Base-by-base conservation (phyloP, 2,888 invertebrate genomes). In the Rhingia campestris region DNA sequence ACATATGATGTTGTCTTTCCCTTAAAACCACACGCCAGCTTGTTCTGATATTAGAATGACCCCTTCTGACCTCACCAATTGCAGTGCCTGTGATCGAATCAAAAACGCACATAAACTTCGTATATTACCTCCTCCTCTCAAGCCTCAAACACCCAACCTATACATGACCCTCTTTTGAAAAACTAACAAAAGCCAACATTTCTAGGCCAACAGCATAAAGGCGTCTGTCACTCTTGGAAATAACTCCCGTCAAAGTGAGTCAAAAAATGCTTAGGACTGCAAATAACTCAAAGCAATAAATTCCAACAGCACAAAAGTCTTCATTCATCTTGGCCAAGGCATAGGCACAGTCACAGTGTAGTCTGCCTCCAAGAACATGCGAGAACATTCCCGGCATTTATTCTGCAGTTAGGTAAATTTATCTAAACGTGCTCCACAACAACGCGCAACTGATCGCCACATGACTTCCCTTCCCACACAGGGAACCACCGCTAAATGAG, bases 341-440 rank as follows among this genome's bases (percentile, higher is more conserved):
- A 22, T 22, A 22, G 22, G 22, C 22, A 22, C 63, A 56, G 53
- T 4, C 47, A 41, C 51, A 70, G 14, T 61, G 37, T 63, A 51
- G 56, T 58, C 43, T 41, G 14, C 59, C 61, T 59, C 47, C 41
- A 22, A 63, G 35, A 80, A 73, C 41, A 37, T 14, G 74, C 4
- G 32, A 22, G 22, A 67, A 14, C 45, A 69, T 79, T 82, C 61
- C 30, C 33, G 47, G 67, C 67, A 79, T 73, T 82, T 77, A 73
- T 82, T 77, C 51, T 49, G 77, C 72, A 82, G 59, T 72, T 77
- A 81, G 72, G 70, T 77, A 49, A 54, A 77, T 77, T 81, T 72
- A 81, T 81, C 66, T 70, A 22, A 22, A 61, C 81, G 64, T 66
- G 43, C 12, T 61, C 45, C 45, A 56, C 6, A 30, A 30, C 54